A percentile compares a stretch with the other conserved stretches of the same genome.
These are phyloP conservation scores for Epinotia bilunana DNA, from an alignment of 2,888 invertebrate species.

Conservation along the genomic window DNA sequence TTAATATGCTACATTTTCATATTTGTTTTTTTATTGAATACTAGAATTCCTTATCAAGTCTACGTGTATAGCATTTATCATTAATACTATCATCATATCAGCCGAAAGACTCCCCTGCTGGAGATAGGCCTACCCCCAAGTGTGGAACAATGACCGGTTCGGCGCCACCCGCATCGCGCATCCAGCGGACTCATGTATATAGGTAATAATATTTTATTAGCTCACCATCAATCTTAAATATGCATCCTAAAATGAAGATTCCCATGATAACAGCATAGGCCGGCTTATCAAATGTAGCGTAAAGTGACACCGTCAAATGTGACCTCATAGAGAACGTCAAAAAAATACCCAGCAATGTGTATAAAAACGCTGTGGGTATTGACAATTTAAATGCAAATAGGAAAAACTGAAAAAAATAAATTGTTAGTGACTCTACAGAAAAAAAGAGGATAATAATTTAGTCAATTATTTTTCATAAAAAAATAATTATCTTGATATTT, in stretches of 20 bases:
- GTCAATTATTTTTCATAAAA: too few species aligned
- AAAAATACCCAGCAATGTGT: constrained; percentile 22
- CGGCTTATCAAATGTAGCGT: constrained; percentile 43
- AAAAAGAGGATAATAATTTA: neutral
- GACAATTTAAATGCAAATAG: constrained; percentile 23
- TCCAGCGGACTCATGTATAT: too few species aligned
- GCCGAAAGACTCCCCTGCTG: too few species aligned
- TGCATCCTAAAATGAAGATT: constrained; percentile 43
- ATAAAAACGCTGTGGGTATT: constrained; percentile 26
- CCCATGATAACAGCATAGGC: constrained; percentile 37
- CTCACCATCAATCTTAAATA: constrained; percentile 42
- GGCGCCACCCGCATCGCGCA: too few species aligned
- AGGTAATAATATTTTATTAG: neutral
- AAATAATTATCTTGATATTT: too few species aligned
- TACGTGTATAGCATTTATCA: too few species aligned
- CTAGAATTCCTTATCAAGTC: too few species aligned
- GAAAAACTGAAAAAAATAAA: constrained; percentile 40
- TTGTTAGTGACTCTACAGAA: neutral
- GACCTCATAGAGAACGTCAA: constrained; percentile 32
- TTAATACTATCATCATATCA: too few species aligned
- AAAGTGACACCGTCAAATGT: constrained; percentile 35
- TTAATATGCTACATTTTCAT: too few species aligned
- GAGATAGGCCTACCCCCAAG: too few species aligned
- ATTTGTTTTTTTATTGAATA: too few species aligned
- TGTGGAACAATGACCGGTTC: too few species aligned